Conservation (phyloP, 2,797 vertebrate species). For the Pelobates cultripes region DNA sequence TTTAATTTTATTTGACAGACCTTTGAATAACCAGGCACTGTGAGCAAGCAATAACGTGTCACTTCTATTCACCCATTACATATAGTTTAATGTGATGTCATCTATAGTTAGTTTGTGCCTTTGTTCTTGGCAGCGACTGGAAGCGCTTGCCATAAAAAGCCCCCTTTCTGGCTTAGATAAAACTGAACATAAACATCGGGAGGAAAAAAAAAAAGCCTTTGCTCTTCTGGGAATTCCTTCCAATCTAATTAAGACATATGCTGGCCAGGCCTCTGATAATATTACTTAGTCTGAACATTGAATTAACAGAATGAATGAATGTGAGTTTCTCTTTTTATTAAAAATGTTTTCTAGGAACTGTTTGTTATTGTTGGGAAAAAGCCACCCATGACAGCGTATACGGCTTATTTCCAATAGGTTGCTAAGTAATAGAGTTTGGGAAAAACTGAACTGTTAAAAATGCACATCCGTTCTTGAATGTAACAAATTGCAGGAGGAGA, state of each 20-base stretch:
- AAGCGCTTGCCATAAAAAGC: background rate
- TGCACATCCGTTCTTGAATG: too few species aligned
- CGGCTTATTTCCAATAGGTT: too few species aligned
- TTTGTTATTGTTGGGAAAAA: constrained; percentile 37
- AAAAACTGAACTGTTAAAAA: background rate
- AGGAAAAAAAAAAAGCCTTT: constrained; percentile 4
- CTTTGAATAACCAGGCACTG: too few species aligned
- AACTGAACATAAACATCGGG: too few species aligned
- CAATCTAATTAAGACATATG: constrained; percentile 48
- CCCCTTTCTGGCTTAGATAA: constrained; percentile 1
- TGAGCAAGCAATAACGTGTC: too few species aligned
- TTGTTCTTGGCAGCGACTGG: constrained; percentile 31
- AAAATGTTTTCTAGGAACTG: constrained; percentile 49
- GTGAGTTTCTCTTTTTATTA: constrained; percentile 20
- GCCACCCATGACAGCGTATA: constrained; percentile 12
- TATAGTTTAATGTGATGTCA: constrained; percentile 14
- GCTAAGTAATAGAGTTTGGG: constrained; percentile 8
- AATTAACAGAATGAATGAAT: constrained; percentile 40
- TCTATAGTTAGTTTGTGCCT: constrained; percentile 17
- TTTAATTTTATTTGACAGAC: too few species aligned
- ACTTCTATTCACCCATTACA: too few species aligned
- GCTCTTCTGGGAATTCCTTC: constrained; percentile 45
- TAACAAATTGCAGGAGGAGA: too few species aligned
- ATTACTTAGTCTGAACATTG: constrained; percentile 35
- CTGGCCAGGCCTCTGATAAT: constrained; percentile 45